phyloP scores from a whole-genome alignment of 1,140 invertebrate genomes.

The Pseudomyrmex sp. region DNA sequence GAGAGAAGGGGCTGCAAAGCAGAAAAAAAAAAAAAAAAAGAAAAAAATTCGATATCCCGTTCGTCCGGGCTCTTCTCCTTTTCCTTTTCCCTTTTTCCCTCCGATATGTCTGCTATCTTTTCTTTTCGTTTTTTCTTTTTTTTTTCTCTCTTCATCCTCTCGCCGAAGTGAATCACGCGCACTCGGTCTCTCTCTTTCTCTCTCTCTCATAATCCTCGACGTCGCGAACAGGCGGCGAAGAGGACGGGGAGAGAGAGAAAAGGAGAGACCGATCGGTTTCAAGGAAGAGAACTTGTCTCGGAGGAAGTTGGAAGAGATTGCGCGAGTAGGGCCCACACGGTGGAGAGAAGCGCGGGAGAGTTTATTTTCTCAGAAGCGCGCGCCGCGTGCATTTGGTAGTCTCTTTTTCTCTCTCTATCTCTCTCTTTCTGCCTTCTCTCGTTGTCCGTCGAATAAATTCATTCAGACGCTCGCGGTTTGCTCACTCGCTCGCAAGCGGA shows the following conservation, averaged over 20 bases:
- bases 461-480: constrained; percentile 32
- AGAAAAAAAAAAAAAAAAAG: constrained; percentile 54
- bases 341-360: constrained; percentile 67
- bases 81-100: background rate
- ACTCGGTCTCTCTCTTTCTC: background rate
- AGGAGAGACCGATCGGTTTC: constrained; percentile 63
- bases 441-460: constrained; percentile 68
- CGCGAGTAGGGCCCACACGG: constrained; percentile 27
- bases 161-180: constrained; percentile 32
- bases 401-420: background rate
- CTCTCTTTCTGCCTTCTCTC: background rate
- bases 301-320: constrained; percentile 47
- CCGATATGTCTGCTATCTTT: constrained; percentile 24
- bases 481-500: constrained; percentile 37
- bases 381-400: constrained; percentile 49
- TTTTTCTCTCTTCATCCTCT: constrained; percentile 24
- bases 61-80: constrained; percentile 51
- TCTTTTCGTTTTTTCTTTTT: constrained; percentile 43
- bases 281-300: constrained; percentile 63
- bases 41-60: constrained; percentile 71
- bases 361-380: constrained; percentile 72
- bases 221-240: constrained; percentile 15
- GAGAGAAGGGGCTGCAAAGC: constrained; percentile 60
- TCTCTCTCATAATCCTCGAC: constrained; percentile 8
- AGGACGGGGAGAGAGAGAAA: background rate